Evolutionary conservation across 1,140 invertebrate genomes (phyloP).

Genomic region (Diorhabda carinulata): DNA sequence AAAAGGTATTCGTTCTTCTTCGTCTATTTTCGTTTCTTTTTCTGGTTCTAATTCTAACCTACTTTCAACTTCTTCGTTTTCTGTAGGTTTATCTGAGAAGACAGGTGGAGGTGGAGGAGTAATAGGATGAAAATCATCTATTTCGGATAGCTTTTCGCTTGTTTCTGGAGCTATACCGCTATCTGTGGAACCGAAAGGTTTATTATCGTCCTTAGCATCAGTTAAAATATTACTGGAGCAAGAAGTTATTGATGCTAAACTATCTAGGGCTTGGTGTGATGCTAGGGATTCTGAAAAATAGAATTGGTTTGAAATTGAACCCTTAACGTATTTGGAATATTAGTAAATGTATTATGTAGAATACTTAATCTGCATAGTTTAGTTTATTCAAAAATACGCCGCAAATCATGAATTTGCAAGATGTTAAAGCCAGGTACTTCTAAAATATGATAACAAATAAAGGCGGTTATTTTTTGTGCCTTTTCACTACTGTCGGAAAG

Average conservation of each 20-base stretch:
- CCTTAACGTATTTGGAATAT: neutral
- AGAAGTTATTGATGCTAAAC: conserved; percentile 13
- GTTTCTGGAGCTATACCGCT: conserved; percentile 29
- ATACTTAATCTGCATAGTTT: no score
- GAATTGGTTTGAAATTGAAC: conserved; percentile 4
- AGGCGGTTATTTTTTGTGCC: no score
- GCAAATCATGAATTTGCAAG: no score
- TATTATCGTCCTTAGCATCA: neutral
- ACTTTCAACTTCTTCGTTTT: neutral
- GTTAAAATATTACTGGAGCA: conserved; percentile 7
- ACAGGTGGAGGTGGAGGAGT: conserved; percentile 26
- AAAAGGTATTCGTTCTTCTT: conserved; percentile 4
- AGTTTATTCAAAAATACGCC: no score
- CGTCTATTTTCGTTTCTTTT: conserved; percentile 1
- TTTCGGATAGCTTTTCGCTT: conserved; percentile 2
- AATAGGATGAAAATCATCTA: conserved; percentile 8
- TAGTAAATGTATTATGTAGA: no score
- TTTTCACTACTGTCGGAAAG: no score
- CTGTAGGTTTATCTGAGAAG: conserved; percentile 13
- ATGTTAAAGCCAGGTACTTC: no score
- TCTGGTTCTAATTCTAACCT: neutral
- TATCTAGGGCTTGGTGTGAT: conserved; percentile 19
- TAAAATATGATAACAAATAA: no score
- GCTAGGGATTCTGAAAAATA: conserved; percentile 32
- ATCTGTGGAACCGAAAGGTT: conserved; percentile 29